phyloP scores from a whole-genome alignment of 2,113 vertebrate genomes.

The Esox niger region DNA sequence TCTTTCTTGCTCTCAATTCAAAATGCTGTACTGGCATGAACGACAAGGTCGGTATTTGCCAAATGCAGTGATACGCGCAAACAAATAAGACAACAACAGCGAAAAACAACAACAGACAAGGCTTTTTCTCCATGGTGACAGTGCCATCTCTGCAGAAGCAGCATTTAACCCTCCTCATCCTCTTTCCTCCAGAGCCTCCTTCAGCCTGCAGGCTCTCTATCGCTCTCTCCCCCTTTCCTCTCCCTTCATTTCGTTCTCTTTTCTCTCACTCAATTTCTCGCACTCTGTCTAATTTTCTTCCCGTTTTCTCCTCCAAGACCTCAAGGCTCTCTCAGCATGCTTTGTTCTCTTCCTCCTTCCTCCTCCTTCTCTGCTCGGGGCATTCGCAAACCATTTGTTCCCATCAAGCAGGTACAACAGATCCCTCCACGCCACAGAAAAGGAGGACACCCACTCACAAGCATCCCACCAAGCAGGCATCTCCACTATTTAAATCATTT shows the following conservation, averaged over 20 bases:
- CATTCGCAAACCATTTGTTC: slow-evolving; percentile 27
- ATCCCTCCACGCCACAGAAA: not conserved
- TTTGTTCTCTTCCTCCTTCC: slow-evolving; percentile 16
- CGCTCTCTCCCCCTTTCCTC: not conserved
- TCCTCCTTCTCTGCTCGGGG: slow-evolving; percentile 16
- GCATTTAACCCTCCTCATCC: not conserved
- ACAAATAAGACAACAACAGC: no score
- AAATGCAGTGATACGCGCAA: no score
- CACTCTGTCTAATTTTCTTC: not conserved
- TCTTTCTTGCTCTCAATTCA: slow-evolving; percentile 11
- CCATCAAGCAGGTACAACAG: slow-evolving; percentile 1
- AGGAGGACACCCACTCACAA: not conserved
- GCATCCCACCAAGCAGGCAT: not conserved
- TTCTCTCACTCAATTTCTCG: not conserved
- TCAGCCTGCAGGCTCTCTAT: not conserved
- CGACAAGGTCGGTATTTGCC: no score
- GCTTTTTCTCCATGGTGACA: not conserved
- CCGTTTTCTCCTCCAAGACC: no score
- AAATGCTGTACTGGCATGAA: no score
- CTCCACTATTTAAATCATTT: slow-evolving; percentile 21
- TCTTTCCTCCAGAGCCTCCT: not conserved
- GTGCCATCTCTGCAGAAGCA: not conserved
- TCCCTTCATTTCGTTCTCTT: not conserved
- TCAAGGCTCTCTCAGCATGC: not conserved
- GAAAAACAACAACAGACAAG: no score